phyloP scores from a whole-genome alignment of 2,113 vertebrate species.

The Clarias batrachus region DNA sequence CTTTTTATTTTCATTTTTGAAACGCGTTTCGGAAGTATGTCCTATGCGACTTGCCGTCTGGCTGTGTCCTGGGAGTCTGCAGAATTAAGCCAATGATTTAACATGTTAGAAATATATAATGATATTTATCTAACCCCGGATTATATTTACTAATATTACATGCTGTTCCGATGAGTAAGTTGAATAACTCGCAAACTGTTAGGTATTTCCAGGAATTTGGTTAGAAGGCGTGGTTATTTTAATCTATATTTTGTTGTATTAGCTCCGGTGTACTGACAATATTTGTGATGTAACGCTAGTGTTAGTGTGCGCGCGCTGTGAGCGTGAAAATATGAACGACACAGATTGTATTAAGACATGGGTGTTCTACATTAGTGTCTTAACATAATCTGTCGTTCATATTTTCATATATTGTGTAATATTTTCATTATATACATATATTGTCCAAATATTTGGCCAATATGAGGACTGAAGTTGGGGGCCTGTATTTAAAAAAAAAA shows the following conservation, averaged over 20 bases:
- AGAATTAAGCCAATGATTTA: neutral
- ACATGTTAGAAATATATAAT: neutral
- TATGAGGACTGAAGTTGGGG: too few species aligned
- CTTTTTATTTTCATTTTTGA: neutral
- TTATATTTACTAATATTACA: neutral
- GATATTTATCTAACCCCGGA: neutral
- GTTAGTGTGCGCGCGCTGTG: neutral
- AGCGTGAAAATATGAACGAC: neutral
- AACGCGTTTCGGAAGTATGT: conserved; percentile 7
- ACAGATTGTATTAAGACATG: too few species aligned
- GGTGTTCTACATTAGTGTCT: neutral
- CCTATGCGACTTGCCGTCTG: conserved; percentile 6
- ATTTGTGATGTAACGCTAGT: neutral
- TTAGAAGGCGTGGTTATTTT: neutral
- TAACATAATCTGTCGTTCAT: too few species aligned
- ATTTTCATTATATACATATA: too few species aligned
- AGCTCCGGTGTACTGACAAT: neutral
- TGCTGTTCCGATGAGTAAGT: conserved; percentile 15
- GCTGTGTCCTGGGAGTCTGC: neutral
- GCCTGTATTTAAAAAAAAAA: too few species aligned
- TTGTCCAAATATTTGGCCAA: too few species aligned
- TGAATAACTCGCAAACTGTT: neutral
- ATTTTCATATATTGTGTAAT: too few species aligned
- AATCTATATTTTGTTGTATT: neutral
- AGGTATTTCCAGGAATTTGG: neutral